Percentiles rank a stretch among this genome's conserved stretches.
Evolutionary conservation across 2,113 vertebrate genomes (phyloP).

Genomic region (Blennius ocellaris): DNA sequence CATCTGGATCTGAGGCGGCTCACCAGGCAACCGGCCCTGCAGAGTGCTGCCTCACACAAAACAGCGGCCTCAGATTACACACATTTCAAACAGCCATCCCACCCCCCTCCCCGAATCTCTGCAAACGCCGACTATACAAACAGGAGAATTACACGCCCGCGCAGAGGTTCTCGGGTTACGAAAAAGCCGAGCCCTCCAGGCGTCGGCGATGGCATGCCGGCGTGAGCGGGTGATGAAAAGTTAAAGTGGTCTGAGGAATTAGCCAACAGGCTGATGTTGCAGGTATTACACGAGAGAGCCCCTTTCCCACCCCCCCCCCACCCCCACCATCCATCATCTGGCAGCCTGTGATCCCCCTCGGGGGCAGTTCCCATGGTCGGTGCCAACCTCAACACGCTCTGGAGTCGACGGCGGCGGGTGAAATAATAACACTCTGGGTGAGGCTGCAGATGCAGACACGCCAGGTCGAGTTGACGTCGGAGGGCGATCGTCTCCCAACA

Average conservation of each 20-base stretch:
- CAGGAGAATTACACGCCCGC: constrained; percentile 55
- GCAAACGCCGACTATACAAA: constrained; percentile 60
- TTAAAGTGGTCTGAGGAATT: constrained; percentile 80
- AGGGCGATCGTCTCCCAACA: constrained; percentile 14
- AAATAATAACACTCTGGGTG: constrained; percentile 50
- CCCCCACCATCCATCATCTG: constrained; percentile 66
- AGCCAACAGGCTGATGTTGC: constrained; percentile 76
- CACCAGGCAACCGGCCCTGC: constrained; percentile 35
- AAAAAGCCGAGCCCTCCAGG: constrained; percentile 65
- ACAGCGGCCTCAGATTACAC: constrained; percentile 49
- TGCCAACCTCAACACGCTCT: constrained; percentile 72
- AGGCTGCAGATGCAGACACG: constrained; percentile 69
- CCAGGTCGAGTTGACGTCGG: constrained; percentile 22
- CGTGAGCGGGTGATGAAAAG: constrained; percentile 77
- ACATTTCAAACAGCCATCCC: constrained; percentile 36
- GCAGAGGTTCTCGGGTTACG: constrained; percentile 53
- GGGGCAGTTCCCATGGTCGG: constrained; percentile 82
- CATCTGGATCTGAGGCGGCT: constrained; percentile 22
- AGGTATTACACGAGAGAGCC: constrained; percentile 61
- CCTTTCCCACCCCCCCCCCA: constrained; percentile 54
- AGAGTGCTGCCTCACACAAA: constrained; percentile 44
- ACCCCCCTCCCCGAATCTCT: constrained; percentile 42
- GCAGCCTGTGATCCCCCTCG: constrained; percentile 79
- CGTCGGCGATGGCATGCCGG: constrained; percentile 53
- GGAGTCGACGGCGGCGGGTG: constrained; percentile 43